Percentiles rank a stretch among this genome's conserved stretches.
These are phyloP conservation scores for Anableps anableps DNA, from an alignment of 2,797 vertebrate species.

Conservation along the genomic window DNA sequence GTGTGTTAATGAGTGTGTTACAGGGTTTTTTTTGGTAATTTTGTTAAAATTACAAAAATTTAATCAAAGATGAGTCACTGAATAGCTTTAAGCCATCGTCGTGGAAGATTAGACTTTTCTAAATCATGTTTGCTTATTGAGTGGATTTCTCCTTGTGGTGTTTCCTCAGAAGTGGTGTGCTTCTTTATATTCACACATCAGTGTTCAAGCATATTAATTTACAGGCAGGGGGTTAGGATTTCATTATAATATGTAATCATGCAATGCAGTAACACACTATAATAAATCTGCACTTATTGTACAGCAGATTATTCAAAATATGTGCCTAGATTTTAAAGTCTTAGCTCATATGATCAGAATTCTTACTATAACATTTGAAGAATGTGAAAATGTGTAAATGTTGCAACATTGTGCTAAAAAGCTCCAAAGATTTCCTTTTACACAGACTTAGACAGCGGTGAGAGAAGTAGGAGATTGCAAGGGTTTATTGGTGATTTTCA, in stretches of 20 bases:
- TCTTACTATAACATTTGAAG: not conserved
- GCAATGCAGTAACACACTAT: not conserved
- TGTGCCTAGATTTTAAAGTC: not conserved
- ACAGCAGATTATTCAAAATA: not conserved
- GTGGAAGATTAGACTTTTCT: not conserved
- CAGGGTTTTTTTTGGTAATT: not conserved
- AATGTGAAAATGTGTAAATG: not conserved
- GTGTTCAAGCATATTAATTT: not conserved
- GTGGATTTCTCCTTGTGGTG: not conserved
- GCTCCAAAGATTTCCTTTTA: slow-evolving; percentile 14
- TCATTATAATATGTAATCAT: not conserved
- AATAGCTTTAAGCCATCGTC: not conserved
- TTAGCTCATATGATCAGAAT: not conserved
- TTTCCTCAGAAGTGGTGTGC: not conserved
- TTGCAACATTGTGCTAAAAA: slow-evolving; percentile 5
- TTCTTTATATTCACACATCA: not conserved
- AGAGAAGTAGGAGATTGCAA: slow-evolving; percentile 28
- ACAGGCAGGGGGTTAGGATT: not conserved
- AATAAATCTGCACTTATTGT: not conserved
- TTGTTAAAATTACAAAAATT: not conserved
- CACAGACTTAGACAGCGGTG: slow-evolving; percentile 15
- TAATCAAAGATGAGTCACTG: not conserved
- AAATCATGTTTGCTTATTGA: not conserved
- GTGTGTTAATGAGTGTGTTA: not conserved
- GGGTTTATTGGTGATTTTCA: slow-evolving; percentile 59